phyloP scores from a whole-genome alignment of 2,888 invertebrate genomes.

The Meganola albula region DNA sequence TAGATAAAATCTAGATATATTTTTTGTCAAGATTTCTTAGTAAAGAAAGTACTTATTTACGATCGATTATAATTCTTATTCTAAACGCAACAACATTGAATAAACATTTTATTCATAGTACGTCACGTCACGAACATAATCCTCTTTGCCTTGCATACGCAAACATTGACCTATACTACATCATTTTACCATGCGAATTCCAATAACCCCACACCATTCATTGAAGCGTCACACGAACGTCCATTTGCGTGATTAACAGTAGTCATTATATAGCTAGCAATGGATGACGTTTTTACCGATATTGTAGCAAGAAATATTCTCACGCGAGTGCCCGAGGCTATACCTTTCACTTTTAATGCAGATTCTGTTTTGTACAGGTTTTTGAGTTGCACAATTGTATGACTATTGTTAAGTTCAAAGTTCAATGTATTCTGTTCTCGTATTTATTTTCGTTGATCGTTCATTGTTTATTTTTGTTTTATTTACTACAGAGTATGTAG shows the following conservation, averaged over 20 bases:
- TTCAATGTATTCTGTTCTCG: conserved; percentile 23
- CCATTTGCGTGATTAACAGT: too few species aligned
- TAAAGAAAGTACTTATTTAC: too few species aligned
- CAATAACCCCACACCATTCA: conserved; percentile 13
- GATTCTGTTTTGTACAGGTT: conserved; percentile 28
- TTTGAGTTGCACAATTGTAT: conserved; percentile 20
- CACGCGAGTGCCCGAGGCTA: conserved; percentile 38
- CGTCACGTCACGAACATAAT: conserved; percentile 30
- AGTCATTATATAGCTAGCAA: too few species aligned
- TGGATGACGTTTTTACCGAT: conserved; percentile 17
- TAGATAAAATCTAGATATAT: too few species aligned
- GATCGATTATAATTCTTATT: too few species aligned
- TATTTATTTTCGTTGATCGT: too few species aligned
- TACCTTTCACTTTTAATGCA: conserved; percentile 50
- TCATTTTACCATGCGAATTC: conserved; percentile 3
- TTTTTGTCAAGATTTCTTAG: too few species aligned
- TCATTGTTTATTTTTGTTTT: too few species aligned
- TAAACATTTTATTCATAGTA: conserved; percentile 18
- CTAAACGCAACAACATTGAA: too few species aligned
- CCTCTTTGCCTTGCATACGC: conserved; percentile 26
- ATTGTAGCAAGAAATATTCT: conserved; percentile 26
- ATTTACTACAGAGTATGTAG: too few species aligned
- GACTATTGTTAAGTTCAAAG: conserved; percentile 16
- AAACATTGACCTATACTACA: conserved; percentile 23
- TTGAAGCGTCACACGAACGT: conserved; percentile 17